Evolutionary conservation across 2,888 invertebrate genomes (phyloP).

Genomic region (Liopterus haemorrhoidalis): DNA sequence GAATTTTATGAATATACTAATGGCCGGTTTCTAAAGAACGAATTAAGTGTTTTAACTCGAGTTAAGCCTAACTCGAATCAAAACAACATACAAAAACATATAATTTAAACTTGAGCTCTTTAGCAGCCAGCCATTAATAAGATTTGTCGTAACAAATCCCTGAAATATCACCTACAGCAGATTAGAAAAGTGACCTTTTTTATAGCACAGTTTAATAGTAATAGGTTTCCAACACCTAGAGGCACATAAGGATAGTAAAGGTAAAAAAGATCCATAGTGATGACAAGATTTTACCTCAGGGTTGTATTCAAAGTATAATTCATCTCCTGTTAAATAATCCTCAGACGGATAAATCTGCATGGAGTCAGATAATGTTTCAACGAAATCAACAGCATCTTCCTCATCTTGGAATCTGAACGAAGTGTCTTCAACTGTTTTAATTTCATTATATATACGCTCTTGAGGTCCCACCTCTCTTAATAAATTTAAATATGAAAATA

Average conservation of each 20-base stretch:
- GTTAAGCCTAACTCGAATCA: too few species aligned
- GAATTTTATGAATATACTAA: too few species aligned
- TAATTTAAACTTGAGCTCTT: too few species aligned
- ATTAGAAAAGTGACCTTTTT: too few species aligned
- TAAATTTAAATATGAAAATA: conserved; percentile 75
- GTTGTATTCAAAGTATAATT: conserved; percentile 71
- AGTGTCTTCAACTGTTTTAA: conserved; percentile 68
- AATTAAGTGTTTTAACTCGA: too few species aligned
- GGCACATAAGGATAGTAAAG: neutral
- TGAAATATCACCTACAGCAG: too few species aligned
- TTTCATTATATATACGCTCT: conserved; percentile 65
- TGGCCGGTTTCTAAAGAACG: too few species aligned
- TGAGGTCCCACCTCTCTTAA: conserved; percentile 61
- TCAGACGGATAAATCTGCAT: conserved; percentile 76
- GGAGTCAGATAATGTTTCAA: conserved; percentile 67
- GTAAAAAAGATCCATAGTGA: neutral
- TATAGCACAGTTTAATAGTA: too few species aligned
- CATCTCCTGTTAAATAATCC: conserved; percentile 72
- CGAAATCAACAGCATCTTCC: conserved; percentile 66
- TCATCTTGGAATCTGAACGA: conserved; percentile 68
- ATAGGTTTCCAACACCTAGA: neutral
- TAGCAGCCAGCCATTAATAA: too few species aligned
- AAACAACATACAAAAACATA: too few species aligned
- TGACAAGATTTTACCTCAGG: conserved; percentile 49
- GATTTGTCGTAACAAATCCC: too few species aligned